These are phyloP conservation scores for Parapsyche elsis DNA, from an alignment of 1,140 invertebrate species.

Conservation along the genomic window DNA sequence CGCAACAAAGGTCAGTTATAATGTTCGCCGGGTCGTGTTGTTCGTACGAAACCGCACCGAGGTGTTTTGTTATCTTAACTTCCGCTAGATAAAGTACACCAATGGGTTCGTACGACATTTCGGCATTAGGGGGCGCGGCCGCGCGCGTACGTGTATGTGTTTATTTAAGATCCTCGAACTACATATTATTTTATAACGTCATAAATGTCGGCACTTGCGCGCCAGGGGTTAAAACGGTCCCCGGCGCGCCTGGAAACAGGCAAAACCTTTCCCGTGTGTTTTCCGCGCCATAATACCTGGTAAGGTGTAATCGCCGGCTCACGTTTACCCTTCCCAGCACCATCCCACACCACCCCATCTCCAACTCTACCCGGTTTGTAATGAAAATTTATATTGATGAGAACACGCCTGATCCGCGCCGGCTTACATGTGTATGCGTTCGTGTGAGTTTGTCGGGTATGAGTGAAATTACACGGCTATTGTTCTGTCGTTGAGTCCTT, in stretches of 20 bases:
- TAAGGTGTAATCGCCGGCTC: neutral
- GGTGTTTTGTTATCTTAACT: slow-evolving; percentile 38
- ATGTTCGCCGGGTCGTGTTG: neutral
- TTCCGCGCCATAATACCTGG: neutral
- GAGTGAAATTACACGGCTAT: neutral
- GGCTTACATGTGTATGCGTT: neutral
- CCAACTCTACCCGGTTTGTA: neutral
- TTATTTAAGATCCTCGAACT: slow-evolving; percentile 32
- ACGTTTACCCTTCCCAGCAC: neutral
- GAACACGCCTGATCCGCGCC: neutral
- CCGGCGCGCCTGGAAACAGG: neutral
- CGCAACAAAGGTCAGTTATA: slow-evolving; percentile 25
- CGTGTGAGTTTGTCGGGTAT: neutral
- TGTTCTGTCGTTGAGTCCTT: neutral
- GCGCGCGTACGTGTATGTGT: neutral
- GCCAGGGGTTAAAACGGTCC: too few species aligned
- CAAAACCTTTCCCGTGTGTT: slow-evolving; percentile 1
- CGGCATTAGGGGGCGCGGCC: neutral
- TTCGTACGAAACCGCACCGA: slow-evolving; percentile 28
- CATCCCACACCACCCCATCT: too few species aligned
- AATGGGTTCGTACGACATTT: neutral
- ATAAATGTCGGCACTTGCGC: slow-evolving; percentile 32
- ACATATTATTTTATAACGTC: slow-evolving; percentile 30
- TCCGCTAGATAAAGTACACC: slow-evolving; percentile 38
- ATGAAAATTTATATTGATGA: slow-evolving; percentile 12